Percentiles rank a stretch among this genome's conserved stretches.
These are phyloP conservation scores for Microdon myrmicae DNA, from an alignment of 2,888 invertebrate species.

Conservation along the genomic window DNA sequence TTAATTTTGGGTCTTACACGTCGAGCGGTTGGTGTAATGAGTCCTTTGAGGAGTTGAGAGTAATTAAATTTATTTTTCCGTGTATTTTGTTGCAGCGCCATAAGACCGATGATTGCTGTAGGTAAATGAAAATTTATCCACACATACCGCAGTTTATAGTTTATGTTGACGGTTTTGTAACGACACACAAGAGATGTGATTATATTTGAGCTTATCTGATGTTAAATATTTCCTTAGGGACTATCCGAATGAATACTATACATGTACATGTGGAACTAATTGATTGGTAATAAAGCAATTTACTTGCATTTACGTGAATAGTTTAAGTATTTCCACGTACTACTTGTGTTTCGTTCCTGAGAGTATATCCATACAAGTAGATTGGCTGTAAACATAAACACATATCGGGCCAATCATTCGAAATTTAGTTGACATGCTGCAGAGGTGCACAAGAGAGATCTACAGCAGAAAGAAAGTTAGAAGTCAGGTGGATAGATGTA, in stretches of 20 bases:
- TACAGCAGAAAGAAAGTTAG: too few species aligned
- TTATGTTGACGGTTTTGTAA: slow-evolving; percentile 27
- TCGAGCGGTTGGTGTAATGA: slow-evolving; percentile 35
- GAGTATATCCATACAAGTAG: too few species aligned
- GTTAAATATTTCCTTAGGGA: slow-evolving; percentile 27
- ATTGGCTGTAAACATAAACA: too few species aligned
- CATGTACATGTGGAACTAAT: slow-evolving; percentile 9
- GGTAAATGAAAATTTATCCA: too few species aligned
- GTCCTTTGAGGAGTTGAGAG: slow-evolving; percentile 30
- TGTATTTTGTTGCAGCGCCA: too few species aligned
- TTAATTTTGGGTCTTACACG: slow-evolving; percentile 43
- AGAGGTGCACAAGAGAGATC: too few species aligned
- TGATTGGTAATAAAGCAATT: slow-evolving; percentile 16
- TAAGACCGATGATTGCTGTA: too few species aligned
- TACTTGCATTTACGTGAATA: neutral
- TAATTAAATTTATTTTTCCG: slow-evolving; percentile 35
- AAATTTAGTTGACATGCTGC: too few species aligned
- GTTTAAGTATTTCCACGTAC: too few species aligned
- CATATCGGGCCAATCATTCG: too few species aligned
- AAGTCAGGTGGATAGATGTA: too few species aligned
- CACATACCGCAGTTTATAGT: slow-evolving; percentile 10
- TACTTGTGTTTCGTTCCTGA: neutral
- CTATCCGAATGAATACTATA: slow-evolving; percentile 16
- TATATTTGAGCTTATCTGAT: slow-evolving; percentile 11
- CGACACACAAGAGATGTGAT: slow-evolving; percentile 15